Conservation (phyloP, 2,888 invertebrate species). For the Eupithecia insigniata region DNA sequence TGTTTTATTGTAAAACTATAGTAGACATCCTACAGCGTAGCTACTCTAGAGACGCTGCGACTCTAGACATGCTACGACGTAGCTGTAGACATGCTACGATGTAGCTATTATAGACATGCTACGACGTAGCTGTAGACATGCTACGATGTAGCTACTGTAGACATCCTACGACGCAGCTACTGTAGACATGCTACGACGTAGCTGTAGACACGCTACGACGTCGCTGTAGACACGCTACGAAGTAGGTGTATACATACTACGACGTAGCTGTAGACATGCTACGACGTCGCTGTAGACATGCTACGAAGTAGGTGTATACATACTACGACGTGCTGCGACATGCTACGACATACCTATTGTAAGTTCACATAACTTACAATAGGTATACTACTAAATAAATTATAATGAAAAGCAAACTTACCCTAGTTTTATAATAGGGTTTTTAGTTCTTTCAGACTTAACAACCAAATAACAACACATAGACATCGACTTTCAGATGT, state of each 20-base stretch:
- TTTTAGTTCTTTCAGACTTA: constrained; percentile 25
- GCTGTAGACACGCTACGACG: not conserved
- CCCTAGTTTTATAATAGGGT: constrained; percentile 60
- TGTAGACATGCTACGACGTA: not conserved
- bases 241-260: not conserved
- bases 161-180: not conserved
- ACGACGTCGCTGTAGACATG: not conserved
- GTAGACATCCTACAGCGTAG: not conserved
- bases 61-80: not conserved
- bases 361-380: no score
- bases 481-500: constrained; percentile 45
- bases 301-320: not conserved
- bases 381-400: not conserved
- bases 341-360: not conserved
- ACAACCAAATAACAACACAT: constrained; percentile 23
- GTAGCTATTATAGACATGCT: not conserved
- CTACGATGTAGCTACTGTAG: not conserved
- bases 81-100: not conserved
- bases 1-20: no score
- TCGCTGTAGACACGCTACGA: not conserved
- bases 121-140: not conserved
- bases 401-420: constrained; percentile 51
- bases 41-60: not conserved
- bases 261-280: not conserved
- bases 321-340: not conserved